These are phyloP conservation scores for Bemisia tabaci DNA, from an alignment of 1,140 invertebrate species.

Conservation along the genomic window DNA sequence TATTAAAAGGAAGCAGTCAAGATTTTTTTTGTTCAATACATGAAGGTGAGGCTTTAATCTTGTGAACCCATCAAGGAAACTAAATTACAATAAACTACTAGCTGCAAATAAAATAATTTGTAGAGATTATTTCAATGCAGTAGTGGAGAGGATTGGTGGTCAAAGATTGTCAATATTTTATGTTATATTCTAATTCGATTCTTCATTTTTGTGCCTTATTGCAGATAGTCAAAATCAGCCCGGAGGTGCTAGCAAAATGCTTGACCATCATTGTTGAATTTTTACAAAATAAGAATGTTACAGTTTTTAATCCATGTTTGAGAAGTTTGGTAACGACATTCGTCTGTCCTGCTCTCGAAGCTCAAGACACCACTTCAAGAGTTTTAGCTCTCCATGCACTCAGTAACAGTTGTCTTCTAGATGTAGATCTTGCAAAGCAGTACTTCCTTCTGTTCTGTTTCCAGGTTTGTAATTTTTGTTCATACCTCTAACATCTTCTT, in stretches of 20 bases:
- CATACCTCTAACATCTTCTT: neutral
- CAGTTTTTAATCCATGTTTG: neutral
- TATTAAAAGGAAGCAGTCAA: too few species aligned
- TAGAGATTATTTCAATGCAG: too few species aligned
- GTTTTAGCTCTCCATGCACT: neutral
- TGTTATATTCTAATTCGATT: too few species aligned
- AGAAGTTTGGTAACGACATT: neutral
- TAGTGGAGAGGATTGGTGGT: too few species aligned
- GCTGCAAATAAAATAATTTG: too few species aligned
- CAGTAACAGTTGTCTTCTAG: neutral
- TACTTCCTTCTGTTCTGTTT: neutral
- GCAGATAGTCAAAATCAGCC: neutral
- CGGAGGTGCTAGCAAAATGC: neutral
- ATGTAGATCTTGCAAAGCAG: neutral
- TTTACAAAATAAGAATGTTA: neutral
- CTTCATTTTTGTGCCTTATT: too few species aligned
- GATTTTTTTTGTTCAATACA: too few species aligned
- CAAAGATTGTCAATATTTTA: too few species aligned
- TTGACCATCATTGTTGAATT: neutral
- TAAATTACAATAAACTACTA: too few species aligned
- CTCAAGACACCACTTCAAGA: neutral
- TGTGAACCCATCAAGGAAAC: too few species aligned
- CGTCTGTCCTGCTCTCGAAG: neutral
- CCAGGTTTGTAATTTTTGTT: neutral
- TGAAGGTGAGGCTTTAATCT: too few species aligned